These are phyloP conservation scores for Metaphire vulgaris DNA, from an alignment of 1,140 invertebrate genomes.

Conservation along the genomic window DNA sequence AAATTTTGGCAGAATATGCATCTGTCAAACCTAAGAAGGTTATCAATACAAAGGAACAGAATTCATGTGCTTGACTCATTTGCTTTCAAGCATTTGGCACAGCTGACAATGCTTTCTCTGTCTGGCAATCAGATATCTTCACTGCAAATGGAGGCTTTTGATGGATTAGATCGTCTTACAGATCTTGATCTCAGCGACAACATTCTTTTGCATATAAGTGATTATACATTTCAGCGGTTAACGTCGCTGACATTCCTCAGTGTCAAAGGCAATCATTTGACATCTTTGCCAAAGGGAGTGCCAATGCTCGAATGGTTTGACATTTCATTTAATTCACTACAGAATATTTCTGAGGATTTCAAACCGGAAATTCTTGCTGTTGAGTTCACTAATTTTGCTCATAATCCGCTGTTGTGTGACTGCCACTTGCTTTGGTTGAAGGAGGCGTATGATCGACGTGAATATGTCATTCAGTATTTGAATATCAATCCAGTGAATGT, in stretches of 20 bases:
- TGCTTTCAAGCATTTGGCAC: slow-evolving; percentile 2
- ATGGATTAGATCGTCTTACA: slow-evolving; percentile 28
- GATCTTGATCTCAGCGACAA: slow-evolving; percentile 34
- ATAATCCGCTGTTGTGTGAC: slow-evolving; percentile 38
- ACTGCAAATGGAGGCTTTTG: slow-evolving; percentile 23
- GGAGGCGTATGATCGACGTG: slow-evolving; percentile 34
- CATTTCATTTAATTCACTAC: slow-evolving; percentile 34
- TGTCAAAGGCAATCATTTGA: slow-evolving; percentile 12
- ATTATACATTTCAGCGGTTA: slow-evolving; percentile 27
- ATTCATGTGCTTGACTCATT: slow-evolving; percentile 16
- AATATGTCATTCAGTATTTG: slow-evolving; percentile 33
- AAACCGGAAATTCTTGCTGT: slow-evolving; percentile 33
- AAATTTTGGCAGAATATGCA: not conserved
- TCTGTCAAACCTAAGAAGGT: slow-evolving; percentile 11
- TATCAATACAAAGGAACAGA: slow-evolving; percentile 26
- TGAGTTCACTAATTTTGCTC: slow-evolving; percentile 35
- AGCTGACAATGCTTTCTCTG: slow-evolving; percentile 27
- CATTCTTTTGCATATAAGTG: slow-evolving; percentile 25
- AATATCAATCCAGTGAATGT: slow-evolving; percentile 30
- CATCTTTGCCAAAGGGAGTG: slow-evolving; percentile 23
- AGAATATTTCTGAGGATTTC: slow-evolving; percentile 26
- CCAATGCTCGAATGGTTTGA: slow-evolving; percentile 38
- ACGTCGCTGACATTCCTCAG: slow-evolving; percentile 29
- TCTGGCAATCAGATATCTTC: slow-evolving; percentile 29
- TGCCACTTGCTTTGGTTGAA: slow-evolving; percentile 38